Base-by-base conservation (phyloP, 2,888 invertebrate genomes). In the Ormyrus thymus region DNA sequence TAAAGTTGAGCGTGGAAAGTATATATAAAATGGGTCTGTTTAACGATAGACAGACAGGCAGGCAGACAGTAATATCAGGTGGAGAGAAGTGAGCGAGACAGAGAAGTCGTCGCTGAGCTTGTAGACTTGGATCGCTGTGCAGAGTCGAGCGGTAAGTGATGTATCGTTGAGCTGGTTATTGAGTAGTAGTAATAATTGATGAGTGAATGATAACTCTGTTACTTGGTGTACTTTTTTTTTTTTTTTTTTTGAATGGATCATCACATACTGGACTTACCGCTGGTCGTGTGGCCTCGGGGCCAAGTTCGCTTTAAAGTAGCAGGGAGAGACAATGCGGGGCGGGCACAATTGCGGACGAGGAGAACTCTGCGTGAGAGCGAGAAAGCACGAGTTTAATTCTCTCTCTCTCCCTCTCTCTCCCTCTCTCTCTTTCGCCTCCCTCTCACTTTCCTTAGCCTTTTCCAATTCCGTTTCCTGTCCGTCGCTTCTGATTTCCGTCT, bases 401-500 rank as follows among this genome's bases (percentile, higher is more conserved):
- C 73, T 74, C 74, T 10, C 43, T 43, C 29, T 11, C 8, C 50
- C 51, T 66, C 72, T 13, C 68, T 50, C 55, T 11, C 50, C 48
- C 29, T 76, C 50, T 64, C 15, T 64, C 13, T 62, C 53, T 58
- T 62, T 62, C 10, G 29, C 50, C 50, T 50, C 64, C 29, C 8
- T n/a, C 70, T 50, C 59, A 59, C 6, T 62, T 62, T 72, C 72
- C 75, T 65, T 77, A 76, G 82, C 83, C 81, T 56, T 65, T 71
- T 72, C 81, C 80, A 74, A 61, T 80, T 78, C 80, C 75, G 68
- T 61, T 62, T 48, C 48, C 76, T 76, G 73, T 73, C 76, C 76
- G 73, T 81, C 62, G 78, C 65, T 70, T 85, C 84, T 83, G 85
- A 86, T 87, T 86, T 86, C 70, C 84, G 84, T 88, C 87, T 86